Evolutionary conservation across 2,888 invertebrate species (phyloP), one percentile per base, ranked within the genome.

Genomic region (Nyleta sp.): DNA sequence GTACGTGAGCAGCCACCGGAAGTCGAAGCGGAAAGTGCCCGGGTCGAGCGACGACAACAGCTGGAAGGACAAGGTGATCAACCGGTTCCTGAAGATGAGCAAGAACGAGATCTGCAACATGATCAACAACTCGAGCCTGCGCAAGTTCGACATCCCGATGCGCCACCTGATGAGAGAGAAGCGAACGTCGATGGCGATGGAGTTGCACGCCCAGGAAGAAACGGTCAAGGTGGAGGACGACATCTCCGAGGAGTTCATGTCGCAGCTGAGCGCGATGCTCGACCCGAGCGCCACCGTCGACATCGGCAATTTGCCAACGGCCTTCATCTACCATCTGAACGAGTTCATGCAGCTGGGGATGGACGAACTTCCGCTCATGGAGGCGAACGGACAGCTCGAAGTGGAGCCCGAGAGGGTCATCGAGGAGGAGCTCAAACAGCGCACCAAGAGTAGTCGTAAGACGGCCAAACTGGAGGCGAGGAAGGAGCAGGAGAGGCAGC

Each of bases 321-420:
- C 93, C 68, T 93, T 94, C 4, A 92, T 94, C 87, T 93, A 93
- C 57, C 93, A 93, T 86, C 87, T 94, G 0, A 93, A 91, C 76
- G 93, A 93, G 87, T 92, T 93, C 24, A 86, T 94, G 20, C 92
- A 93, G 80, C 78, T 90, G 1, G 88, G 74, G 0, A 68, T 62
- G 55, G 67, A 90, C 3, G 79, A 84, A 5, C 53, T 83, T 76
- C 79, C 84, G 0, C 59, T 73, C 6, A 5, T 40, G 60, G 80
- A 72, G 40, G 40, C 42, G 1, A 62, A 59, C 33, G 68, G 80
- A 6, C 50, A 79, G 11, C 55, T 48, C 6, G 65, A 71, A n/a
- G 0, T 53, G 1, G 44, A 52, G 4, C 8, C 3, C 7, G 60
- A 67, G 3, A 20, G 28, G 7, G 11, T 50, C 0, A 11, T 6